Evolutionary conservation across 2,797 vertebrate genomes (phyloP).

Genomic region (Poeciliopsis paucimaculata): DNA sequence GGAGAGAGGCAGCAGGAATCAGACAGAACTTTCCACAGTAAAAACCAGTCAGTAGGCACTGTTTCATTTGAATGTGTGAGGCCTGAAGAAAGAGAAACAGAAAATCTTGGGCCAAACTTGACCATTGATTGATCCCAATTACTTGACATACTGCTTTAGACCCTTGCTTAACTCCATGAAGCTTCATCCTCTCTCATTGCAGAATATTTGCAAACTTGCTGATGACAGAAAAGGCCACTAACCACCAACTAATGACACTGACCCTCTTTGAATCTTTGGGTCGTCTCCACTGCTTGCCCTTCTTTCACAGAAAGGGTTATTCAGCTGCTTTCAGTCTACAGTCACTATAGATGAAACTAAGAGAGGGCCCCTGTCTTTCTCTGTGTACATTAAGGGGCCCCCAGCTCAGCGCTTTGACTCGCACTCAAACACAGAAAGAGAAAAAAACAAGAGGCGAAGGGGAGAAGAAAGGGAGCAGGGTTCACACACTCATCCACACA

Average conservation of each 20-base stretch:
- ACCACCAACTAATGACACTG: slow-evolving; percentile 46
- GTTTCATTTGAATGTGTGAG: neutral
- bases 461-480: slow-evolving; percentile 46
- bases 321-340: slow-evolving; percentile 52
- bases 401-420: slow-evolving; percentile 58
- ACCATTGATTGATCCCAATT: slow-evolving; percentile 6
- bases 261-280: slow-evolving; percentile 42
- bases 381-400: slow-evolving; percentile 62
- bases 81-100: slow-evolving; percentile 4
- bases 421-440: slow-evolving; percentile 33
- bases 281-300: slow-evolving; percentile 55
- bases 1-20: slow-evolving; percentile 7
- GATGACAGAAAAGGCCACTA: slow-evolving; percentile 30
- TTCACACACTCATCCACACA: slow-evolving; percentile 59
- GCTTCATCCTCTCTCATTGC: slow-evolving; percentile 3
- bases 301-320: slow-evolving; percentile 44
- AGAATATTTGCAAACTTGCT: slow-evolving; percentile 35
- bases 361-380: slow-evolving; percentile 52
- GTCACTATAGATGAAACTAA: slow-evolving; percentile 42
- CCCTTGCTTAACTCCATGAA: slow-evolving; percentile 32
- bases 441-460: slow-evolving; percentile 45
- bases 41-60: neutral
- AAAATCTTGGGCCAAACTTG: neutral
- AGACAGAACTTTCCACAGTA: neutral
- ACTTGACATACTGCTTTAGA: slow-evolving; percentile 37